A percentile compares a stretch with the other conserved stretches of the same genome.
phyloP scores from a whole-genome alignment of 2,797 vertebrate species.

The Sebastolobus altivelis region DNA sequence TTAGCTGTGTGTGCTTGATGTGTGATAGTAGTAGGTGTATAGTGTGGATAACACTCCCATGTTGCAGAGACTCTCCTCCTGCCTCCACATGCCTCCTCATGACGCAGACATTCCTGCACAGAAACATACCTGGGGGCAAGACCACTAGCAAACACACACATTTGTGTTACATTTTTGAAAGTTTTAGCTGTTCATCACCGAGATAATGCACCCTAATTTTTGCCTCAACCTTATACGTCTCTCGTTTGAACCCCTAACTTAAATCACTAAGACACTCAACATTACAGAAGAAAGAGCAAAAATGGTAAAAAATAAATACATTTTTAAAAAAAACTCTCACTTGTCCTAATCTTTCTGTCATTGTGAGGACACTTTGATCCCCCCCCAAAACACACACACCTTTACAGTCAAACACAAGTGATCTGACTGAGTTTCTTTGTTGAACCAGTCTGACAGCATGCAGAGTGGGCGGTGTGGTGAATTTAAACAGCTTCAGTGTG shows the following conservation, averaged over 20 bases:
- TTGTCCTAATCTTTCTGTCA: neutral
- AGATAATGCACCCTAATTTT: too few relatives aligned
- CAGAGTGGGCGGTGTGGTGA: conserved; percentile 50
- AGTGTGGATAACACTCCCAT: conserved; percentile 39
- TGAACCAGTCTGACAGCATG: conserved; percentile 75
- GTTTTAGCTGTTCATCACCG: too few relatives aligned
- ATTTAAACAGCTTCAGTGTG: conserved; percentile 34
- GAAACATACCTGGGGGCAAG: conserved; percentile 65
- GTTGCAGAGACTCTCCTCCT: conserved; percentile 58
- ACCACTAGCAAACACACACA: conserved; percentile 27
- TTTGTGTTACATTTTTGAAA: neutral
- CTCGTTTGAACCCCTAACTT: too few relatives aligned
- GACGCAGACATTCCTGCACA: conserved; percentile 74
- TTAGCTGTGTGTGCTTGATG: neutral
- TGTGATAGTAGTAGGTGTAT: neutral
- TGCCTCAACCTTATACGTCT: too few relatives aligned
- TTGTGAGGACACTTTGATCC: neutral
- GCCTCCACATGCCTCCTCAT: conserved; percentile 77
- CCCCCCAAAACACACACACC: neutral
- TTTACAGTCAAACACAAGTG: neutral
- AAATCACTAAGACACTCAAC: neutral
- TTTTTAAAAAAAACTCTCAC: neutral
- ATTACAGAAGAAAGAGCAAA: neutral
- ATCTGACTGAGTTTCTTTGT: conserved; percentile 13
- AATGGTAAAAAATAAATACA: neutral